Conservation (phyloP, 1,140 invertebrate genomes). For the Leptestheria dahalacensis region DNA sequence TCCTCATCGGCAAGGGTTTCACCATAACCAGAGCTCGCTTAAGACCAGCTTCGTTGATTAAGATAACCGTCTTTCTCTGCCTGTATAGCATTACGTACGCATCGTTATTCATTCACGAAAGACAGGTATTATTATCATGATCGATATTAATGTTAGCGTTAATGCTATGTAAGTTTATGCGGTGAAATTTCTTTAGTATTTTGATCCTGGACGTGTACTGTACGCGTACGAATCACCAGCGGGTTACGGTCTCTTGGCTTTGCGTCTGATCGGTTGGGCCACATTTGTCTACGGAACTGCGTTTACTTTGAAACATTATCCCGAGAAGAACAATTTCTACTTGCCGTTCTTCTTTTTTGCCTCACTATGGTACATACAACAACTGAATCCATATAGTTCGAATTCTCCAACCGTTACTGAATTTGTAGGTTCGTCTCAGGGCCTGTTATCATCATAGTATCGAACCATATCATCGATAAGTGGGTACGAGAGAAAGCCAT, state of each 20-base stretch:
- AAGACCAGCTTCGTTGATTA: slow-evolving; percentile 45
- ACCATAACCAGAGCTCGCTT: slow-evolving; percentile 72
- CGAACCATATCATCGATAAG: slow-evolving; percentile 64
- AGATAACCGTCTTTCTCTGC: slow-evolving; percentile 65
- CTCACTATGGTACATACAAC: slow-evolving; percentile 46
- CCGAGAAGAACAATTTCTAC: slow-evolving; percentile 52
- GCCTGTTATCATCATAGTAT: slow-evolving; percentile 60
- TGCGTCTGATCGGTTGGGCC: slow-evolving; percentile 62
- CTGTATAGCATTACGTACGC: slow-evolving; percentile 51
- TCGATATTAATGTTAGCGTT: too few species aligned
- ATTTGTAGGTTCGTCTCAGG: slow-evolving; percentile 50
- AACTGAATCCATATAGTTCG: not conserved
- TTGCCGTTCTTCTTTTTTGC: slow-evolving; percentile 63
- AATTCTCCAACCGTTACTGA: slow-evolving; percentile 5
- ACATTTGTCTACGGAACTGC: slow-evolving; percentile 67
- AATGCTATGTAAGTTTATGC: too few species aligned
- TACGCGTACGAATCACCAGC: slow-evolving; percentile 80
- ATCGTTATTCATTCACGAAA: slow-evolving; percentile 60
- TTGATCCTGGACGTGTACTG: slow-evolving; percentile 74
- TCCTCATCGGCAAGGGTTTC: slow-evolving; percentile 75
- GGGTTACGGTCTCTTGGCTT: slow-evolving; percentile 62
- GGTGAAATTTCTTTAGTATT: slow-evolving; percentile 37
- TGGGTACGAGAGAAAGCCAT: slow-evolving; percentile 85
- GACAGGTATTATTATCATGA: too few species aligned
- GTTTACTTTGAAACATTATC: slow-evolving; percentile 68